Evolutionary conservation across 1,140 invertebrate species (phyloP).

Genomic region (Hypsibius dujardini): DNA sequence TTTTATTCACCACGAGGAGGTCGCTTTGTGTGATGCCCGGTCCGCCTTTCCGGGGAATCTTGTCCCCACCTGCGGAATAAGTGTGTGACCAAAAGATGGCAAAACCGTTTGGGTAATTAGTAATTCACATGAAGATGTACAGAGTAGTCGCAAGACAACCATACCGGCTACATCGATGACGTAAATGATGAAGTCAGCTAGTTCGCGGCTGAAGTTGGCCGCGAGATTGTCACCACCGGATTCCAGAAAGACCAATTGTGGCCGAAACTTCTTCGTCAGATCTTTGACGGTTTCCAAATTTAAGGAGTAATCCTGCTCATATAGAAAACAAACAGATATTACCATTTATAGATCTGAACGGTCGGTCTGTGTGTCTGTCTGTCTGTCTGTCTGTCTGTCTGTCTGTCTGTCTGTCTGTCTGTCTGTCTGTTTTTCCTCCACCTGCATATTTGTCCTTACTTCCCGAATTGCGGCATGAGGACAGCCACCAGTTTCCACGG

Average conservation of each 20-base stretch:
- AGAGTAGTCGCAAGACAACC: constrained; percentile 8
- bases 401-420: too few species aligned
- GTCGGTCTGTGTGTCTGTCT: too few species aligned
- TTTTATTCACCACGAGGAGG: constrained; percentile 34
- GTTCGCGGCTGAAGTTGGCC: constrained; percentile 33
- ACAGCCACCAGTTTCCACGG: constrained; percentile 34
- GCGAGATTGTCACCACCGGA: constrained; percentile 35
- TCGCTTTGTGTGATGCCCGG: constrained; percentile 34
- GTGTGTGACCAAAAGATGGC: constrained; percentile 6
- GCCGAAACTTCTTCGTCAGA: constrained; percentile 29
- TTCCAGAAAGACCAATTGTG: constrained; percentile 32
- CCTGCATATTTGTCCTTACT: constrained; percentile 23
- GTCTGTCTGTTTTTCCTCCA: too few species aligned
- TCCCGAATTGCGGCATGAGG: constrained; percentile 34
- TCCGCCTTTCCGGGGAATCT: constrained; percentile 33
- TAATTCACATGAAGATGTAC: constrained; percentile 17
- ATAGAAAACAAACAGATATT: constrained; percentile 11
- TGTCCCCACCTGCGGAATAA: constrained; percentile 29
- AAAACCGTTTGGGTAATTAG: not conserved
- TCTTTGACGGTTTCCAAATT: constrained; percentile 33
- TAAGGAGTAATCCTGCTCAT: constrained; percentile 32
- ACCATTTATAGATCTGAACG: not conserved
- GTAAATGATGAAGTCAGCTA: constrained; percentile 35
- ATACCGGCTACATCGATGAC: constrained; percentile 33
- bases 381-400: too few species aligned